Conservation (phyloP, 2,888 invertebrate genomes). For the Anaspis maculata region DNA sequence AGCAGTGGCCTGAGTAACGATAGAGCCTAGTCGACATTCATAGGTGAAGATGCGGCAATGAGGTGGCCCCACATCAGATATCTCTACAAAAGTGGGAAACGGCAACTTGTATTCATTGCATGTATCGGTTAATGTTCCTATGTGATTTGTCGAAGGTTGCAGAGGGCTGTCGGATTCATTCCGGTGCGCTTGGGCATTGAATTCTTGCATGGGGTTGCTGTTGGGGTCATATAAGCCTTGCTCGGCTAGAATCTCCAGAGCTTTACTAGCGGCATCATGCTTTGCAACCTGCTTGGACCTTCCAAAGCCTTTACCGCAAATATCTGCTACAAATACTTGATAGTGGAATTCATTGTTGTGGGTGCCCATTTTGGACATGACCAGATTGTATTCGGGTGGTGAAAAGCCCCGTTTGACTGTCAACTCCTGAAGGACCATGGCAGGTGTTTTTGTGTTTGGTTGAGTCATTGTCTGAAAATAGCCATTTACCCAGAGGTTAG, state of each 20-base stretch:
- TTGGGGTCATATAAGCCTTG: conserved; percentile 33
- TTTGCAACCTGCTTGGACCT: conserved; percentile 53
- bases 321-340: conserved; percentile 35
- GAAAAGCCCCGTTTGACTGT: conserved; percentile 46
- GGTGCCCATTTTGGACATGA: conserved; percentile 28
- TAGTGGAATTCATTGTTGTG: conserved; percentile 46
- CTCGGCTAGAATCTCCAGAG: conserved; percentile 41
- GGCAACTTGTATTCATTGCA: conserved; percentile 45
- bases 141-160: conserved; percentile 20
- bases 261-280: conserved; percentile 49
- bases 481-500: no score
- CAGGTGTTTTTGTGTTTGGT: conserved; percentile 50
- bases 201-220: conserved; percentile 25
- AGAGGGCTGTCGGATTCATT: conserved; percentile 15
- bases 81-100: conserved; percentile 46
- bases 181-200: conserved; percentile 22
- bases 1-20: conserved; percentile 48
- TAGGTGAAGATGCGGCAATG: conserved; percentile 57
- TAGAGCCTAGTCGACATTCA: conserved; percentile 47
- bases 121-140: conserved; percentile 37
- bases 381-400: conserved; percentile 47
- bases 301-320: conserved; percentile 33
- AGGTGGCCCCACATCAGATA: conserved; percentile 58
- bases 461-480: conserved; percentile 4
- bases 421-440: conserved; percentile 59